Evolutionary conservation across 1,140 invertebrate genomes (phyloP), one percentile per base, ranked within the genome.

Genomic region (Cotesia chilonis): DNA sequence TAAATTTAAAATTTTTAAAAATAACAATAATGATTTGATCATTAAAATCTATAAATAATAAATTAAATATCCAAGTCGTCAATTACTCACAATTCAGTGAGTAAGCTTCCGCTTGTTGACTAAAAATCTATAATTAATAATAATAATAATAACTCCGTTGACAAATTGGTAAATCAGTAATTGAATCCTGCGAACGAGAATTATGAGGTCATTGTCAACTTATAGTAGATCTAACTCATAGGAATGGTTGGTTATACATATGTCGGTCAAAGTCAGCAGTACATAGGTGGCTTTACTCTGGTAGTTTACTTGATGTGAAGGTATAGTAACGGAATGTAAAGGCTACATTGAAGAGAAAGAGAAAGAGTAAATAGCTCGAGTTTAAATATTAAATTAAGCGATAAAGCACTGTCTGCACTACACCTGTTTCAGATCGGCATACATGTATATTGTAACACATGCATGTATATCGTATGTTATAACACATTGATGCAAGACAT

Each of bases 341-440:
- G 41, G 20, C 54, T 35, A n/a, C 9, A 41, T 52, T 37, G 59
- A 20, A 54, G 41, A 47, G 20, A 72, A 47, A 64, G 73, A 10
- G 38, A 67, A 75, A 71, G 41, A 51, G 57, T 55, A 68, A 60
- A 52, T 71, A 67, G n/a, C 12, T 55, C 12, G n/a, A 55, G 4
- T 20, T 55, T 14, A n/a, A 47, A 47, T 47, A 47, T 47, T 47
- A 9, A 47, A 47, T 47, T 47, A 9, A 47, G 5, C 41, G 41
- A 5, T 17, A 14, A 55, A 55, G 3, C 17, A 17, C 54, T 55
- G 71, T 78, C 75, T 51, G 68, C 75, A 73, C 77, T 84, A 84
- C 84, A 87, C 85, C 85, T 85, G 85, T 87, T 87, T 59, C 17
- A 4, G 28, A 55, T 14, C 54, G 54, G 12, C 4, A 7, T n/a